Evolutionary conservation across 2,888 invertebrate genomes (phyloP), one percentile per base, ranked within the genome.

Genomic region (Escarpia spicata): DNA sequence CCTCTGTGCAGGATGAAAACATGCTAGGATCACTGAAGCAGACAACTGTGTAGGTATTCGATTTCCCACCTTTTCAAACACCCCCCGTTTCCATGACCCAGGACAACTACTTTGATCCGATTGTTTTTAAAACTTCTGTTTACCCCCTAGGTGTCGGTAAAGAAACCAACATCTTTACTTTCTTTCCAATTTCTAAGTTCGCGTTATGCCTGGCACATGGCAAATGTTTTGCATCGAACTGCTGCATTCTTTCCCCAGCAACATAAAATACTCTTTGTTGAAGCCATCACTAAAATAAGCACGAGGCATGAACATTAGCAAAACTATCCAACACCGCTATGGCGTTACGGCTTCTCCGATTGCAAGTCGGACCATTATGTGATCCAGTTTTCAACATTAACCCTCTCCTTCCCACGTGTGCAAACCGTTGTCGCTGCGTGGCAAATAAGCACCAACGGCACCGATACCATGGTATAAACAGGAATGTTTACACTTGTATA

Each of bases 371-470:
- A 75, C 75, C 75, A 75, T 75, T 75, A 75, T 75, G 75, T 75
- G 75, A 19, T 75, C n/a, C 52, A 52, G 52, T 52, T 52, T 52
- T 52, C 52, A 52, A 15, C 52, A 6, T 75, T 75, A 75, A 75
- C 75, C 75, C 75, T 75, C 19, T 75, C 75, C 75, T n/a, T 75
- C 75, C 75, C n/a, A 26, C 75, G 6, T 26, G 75, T 26, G 75
- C 75, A 6, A 26, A 75, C 75, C 75, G 6, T 6, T 75, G 75
- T 75, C 75, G 75, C 75, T 26, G 75, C n/a, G 19, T 75, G 75
- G 75, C 75, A 75, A 75, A 75, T 75, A 75, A 75, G 75, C 75
- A 75, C 75, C 75, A n/a, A 75, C n/a, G 75, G 75, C n/a, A 75
- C 75, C 75, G 75, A 75, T 75, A 75, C 75, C 75, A 75, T 75